Conservation (phyloP, 2,888 invertebrate species). For the Mycalesis mineus region DNA sequence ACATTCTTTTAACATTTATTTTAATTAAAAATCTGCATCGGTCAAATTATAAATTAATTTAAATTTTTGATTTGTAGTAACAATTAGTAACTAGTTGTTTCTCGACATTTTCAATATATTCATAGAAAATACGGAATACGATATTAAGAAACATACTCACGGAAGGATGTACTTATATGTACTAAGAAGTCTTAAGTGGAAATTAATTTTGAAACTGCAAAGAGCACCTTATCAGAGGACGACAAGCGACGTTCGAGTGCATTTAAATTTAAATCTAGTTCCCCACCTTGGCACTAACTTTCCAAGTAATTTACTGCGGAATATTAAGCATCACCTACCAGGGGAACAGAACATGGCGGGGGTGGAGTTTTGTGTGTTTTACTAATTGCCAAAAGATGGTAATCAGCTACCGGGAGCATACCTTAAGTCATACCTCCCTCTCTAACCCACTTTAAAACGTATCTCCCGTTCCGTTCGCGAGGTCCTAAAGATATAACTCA, state of each 20-base stretch:
- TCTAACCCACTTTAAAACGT: conserved; percentile 31
- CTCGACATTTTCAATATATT: too few relatives aligned
- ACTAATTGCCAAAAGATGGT: conserved; percentile 81
- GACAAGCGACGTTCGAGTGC: conserved; percentile 51
- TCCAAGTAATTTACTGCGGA: conserved; percentile 75
- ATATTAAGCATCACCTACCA: conserved; percentile 77
- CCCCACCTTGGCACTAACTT: conserved; percentile 71
- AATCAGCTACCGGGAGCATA: conserved; percentile 69
- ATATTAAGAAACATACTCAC: too few relatives aligned
- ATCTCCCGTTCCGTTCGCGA: conserved; percentile 44
- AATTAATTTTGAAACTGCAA: conserved; percentile 39
- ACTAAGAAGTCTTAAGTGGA: neutral
- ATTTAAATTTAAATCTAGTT: conserved; percentile 60
- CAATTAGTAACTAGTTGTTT: too few relatives aligned
- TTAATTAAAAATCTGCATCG: too few relatives aligned
- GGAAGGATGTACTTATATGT: too few relatives aligned
- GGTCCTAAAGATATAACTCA: conserved; percentile 67
- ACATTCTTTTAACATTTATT: too few relatives aligned
- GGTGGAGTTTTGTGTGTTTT: conserved; percentile 81
- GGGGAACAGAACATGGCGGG: conserved; percentile 74
- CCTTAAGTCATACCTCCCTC: conserved; percentile 36
- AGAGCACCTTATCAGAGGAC: conserved; percentile 51
- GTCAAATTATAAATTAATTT: too few relatives aligned
- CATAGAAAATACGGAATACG: too few relatives aligned
- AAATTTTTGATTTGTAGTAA: too few relatives aligned